These are phyloP conservation scores for Poecilobothrus nobilitatus DNA, from an alignment of 2,888 invertebrate genomes.

Conservation along the genomic window DNA sequence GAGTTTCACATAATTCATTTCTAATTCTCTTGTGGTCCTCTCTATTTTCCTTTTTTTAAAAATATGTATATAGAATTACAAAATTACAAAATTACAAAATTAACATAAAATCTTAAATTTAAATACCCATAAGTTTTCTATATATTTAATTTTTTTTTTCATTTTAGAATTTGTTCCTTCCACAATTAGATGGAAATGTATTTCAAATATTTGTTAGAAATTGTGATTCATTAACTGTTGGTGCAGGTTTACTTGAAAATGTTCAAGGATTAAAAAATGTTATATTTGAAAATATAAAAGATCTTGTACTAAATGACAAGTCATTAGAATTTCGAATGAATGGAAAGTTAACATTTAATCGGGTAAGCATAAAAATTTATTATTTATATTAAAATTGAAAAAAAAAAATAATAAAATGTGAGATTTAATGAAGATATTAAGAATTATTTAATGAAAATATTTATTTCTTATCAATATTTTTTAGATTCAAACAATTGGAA, in stretches of 20 bases:
- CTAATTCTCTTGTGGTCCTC: too few relatives aligned
- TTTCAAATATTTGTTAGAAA: slow-evolving; percentile 57
- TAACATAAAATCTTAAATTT: too few relatives aligned
- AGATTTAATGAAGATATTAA: too few relatives aligned
- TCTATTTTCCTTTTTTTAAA: too few relatives aligned
- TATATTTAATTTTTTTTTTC: slow-evolving; percentile 16
- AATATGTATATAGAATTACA: too few relatives aligned
- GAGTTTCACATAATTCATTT: too few relatives aligned
- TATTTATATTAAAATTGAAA: too few relatives aligned
- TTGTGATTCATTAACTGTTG: slow-evolving; percentile 55
- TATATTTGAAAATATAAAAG: slow-evolving; percentile 53
- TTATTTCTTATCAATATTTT: slow-evolving; percentile 7
- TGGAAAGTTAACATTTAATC: slow-evolving; percentile 36
- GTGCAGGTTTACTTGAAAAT: slow-evolving; percentile 50
- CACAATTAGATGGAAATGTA: slow-evolving; percentile 38
- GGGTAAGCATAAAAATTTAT: slow-evolving; percentile 27
- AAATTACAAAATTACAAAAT: too few relatives aligned
- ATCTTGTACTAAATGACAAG: slow-evolving; percentile 54
- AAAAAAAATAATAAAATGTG: neutral
- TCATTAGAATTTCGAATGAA: slow-evolving; percentile 51
- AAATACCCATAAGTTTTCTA: too few relatives aligned
- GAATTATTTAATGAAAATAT: neutral
- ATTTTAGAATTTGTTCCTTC: slow-evolving; percentile 52
- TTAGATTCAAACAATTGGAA: slow-evolving; percentile 46
- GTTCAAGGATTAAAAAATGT: slow-evolving; percentile 56